Conservation (phyloP, 1,140 invertebrate genomes). For the Aphelenchoides avenae region DNA sequence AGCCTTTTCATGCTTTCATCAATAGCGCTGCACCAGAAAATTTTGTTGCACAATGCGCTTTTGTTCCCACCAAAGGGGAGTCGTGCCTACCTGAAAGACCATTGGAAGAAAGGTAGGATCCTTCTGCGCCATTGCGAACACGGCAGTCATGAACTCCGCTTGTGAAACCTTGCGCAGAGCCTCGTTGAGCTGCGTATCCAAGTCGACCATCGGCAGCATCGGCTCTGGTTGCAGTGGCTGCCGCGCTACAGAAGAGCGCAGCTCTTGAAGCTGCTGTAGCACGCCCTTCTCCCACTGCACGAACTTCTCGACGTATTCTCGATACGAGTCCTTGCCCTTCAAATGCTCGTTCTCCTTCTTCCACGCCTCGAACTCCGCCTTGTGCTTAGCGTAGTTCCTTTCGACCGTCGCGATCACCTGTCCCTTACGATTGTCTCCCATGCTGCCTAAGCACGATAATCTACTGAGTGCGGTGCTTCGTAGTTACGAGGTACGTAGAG, state of each 20-base stretch:
- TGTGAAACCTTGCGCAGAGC: constrained; percentile 2
- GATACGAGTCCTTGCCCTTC: constrained; percentile 18
- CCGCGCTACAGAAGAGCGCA: constrained; percentile 4
- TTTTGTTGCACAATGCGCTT: no score
- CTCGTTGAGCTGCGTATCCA: constrained; percentile 27
- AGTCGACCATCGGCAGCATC: constrained; percentile 33
- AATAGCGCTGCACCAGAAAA: no score
- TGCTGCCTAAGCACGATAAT: no score
- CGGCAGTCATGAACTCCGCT: constrained; percentile 25
- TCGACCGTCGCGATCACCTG: constrained; percentile 24
- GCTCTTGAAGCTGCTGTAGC: constrained; percentile 29
- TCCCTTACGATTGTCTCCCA: no score
- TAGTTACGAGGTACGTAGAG: no score
- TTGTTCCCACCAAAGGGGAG: no score
- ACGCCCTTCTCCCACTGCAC: constrained; percentile 29
- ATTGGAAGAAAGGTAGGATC: constrained; percentile 28
- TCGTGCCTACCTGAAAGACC: constrained; percentile 34
- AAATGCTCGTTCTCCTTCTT: constrained; percentile 25
- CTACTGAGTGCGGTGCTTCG: no score
- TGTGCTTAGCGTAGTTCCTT: constrained; percentile 18
- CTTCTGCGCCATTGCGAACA: constrained; percentile 29
- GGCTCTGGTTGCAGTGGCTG: constrained; percentile 14
- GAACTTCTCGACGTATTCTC: constrained; percentile 33
- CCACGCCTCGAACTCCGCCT: constrained; percentile 19
- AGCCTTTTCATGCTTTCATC: no score